Evolutionary conservation across 2,113 vertebrate species (phyloP).

Genomic region (Pangasianodon hypophthalmus): DNA sequence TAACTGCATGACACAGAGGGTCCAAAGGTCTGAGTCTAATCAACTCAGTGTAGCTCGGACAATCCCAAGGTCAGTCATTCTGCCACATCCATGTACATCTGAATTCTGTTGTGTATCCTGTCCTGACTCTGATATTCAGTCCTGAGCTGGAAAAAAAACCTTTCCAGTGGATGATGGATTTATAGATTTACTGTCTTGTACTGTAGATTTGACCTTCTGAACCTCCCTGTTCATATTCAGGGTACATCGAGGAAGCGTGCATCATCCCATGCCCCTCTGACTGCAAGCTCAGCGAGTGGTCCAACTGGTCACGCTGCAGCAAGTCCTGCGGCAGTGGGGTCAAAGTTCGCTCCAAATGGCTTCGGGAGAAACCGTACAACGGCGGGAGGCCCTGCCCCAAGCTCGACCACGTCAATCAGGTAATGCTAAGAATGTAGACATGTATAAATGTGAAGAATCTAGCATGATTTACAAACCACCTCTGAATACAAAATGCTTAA

Average conservation of each 20-base stretch:
- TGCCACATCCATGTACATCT: neutral
- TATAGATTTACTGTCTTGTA: neutral
- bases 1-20: neutral
- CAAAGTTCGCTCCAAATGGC: conserved; percentile 97
- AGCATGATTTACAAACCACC: neutral
- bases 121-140: neutral
- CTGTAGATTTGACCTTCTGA: neutral
- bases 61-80: neutral
- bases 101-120: neutral
- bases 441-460: neutral
- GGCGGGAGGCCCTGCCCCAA: conserved; percentile 96
- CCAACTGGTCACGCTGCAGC: conserved; percentile 97
- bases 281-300: conserved; percentile 98
- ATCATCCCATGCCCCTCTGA: conserved; percentile 95
- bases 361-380: conserved; percentile 94
- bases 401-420: conserved; percentile 96
- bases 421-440: conserved; percentile 52
- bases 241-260: conserved; percentile 96
- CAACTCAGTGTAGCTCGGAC: neutral
- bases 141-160: neutral
- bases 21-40: neutral
- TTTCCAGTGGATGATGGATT: neutral
- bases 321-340: conserved; percentile 98
- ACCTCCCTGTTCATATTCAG: conserved; percentile 48
- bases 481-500: neutral